phyloP scores from a whole-genome alignment of 1,140 invertebrate genomes.

The Panulirus ornatus region DNA sequence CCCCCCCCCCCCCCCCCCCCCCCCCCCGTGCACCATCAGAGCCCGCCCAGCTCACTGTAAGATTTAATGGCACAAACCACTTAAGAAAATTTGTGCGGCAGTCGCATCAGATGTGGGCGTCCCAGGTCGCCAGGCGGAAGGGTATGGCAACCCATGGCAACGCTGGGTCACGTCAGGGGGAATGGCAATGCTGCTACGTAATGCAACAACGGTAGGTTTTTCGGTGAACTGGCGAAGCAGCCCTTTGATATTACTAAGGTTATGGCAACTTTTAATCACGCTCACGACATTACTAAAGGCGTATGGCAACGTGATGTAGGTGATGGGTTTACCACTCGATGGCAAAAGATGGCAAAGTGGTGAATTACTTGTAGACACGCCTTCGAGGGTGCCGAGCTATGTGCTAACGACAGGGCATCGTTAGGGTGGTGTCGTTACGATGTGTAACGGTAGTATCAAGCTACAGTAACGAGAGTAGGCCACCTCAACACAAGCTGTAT shows the following conservation, averaged over 20 bases:
- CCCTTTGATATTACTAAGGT: background rate
- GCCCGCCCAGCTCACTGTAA: constrained; percentile 50
- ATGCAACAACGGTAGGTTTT: background rate
- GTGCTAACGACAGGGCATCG: too few species aligned
- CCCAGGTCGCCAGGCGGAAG: constrained; percentile 47
- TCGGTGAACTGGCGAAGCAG: background rate
- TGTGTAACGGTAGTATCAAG: too few species aligned
- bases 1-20: too few species aligned
- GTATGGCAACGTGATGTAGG: too few species aligned
- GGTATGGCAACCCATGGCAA: constrained; percentile 8
- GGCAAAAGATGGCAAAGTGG: too few species aligned
- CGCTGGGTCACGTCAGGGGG: background rate
- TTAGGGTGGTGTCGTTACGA: too few species aligned
- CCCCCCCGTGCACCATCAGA: background rate
- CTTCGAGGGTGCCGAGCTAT: too few species aligned
- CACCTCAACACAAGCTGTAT: too few species aligned
- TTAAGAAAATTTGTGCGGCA: constrained; percentile 61
- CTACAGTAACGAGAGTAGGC: too few species aligned
- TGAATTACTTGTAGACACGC: too few species aligned
- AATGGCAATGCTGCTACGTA: background rate
- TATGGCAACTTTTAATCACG: background rate
- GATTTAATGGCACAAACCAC: constrained; percentile 70
- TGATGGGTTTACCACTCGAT: too few species aligned
- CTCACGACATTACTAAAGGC: background rate
- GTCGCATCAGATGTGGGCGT: constrained; percentile 47